Conservation (phyloP, 2,113 vertebrate species). For the Arenaria interpres region DNA sequence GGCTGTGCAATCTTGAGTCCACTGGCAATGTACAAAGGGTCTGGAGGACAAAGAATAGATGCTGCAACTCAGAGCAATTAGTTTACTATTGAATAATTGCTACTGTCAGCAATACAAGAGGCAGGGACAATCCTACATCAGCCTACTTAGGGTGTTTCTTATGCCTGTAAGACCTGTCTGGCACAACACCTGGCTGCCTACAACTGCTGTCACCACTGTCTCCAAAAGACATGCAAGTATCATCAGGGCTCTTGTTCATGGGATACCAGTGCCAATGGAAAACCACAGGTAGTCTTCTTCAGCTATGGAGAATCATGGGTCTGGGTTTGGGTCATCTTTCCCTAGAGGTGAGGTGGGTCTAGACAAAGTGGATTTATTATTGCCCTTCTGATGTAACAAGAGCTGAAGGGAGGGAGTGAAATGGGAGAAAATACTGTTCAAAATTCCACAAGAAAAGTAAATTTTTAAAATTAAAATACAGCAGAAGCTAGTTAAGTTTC, state of each 20-base stretch:
- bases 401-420: neutral
- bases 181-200: neutral
- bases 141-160: neutral
- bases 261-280: neutral
- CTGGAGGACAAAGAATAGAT: neutral
- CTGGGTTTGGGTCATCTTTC: neutral
- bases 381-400: neutral
- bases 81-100: neutral
- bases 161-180: neutral
- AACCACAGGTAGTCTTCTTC: neutral
- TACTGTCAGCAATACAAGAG: neutral
- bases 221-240: neutral
- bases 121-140: neutral
- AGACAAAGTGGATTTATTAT: neutral
- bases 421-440: neutral
- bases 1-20: neutral
- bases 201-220: neutral
- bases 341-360: neutral
- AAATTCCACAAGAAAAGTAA: neutral
- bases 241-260: neutral
- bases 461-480: neutral
- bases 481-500: neutral
- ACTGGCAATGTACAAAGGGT: neutral
- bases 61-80: neutral
- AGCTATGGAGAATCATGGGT: neutral